Evolutionary conservation across 2,797 vertebrate species (phyloP), one percentile per base, ranked within the genome.

Genomic region (Lacerta bilineata): DNA sequence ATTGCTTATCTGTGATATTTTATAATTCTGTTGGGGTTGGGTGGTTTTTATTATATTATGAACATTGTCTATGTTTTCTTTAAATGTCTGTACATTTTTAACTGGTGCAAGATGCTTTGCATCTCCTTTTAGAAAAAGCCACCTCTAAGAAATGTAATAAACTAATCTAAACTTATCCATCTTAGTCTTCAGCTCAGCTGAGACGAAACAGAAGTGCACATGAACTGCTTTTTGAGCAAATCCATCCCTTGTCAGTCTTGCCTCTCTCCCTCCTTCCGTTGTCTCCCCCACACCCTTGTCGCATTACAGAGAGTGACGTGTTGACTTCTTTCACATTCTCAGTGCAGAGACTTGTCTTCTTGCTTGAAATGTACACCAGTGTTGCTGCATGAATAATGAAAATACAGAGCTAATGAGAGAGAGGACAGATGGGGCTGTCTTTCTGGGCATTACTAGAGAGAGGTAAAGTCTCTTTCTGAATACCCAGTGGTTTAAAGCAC

Each of bases 271-370:
- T 25, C 29, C 13, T 8, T 27, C 15, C 8, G 3, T 25, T 69
- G 27, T 74, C 27, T 66, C 27, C 27, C 18, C 36, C 59, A 8
- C 17, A 1, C 3, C 3, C 17, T 43, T 85, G 83, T 27, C 75
- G 50, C 8, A 78, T 68, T 77, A 68, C 5, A 4, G 41, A 50
- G 61, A 86, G 20, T 68, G 75, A 25, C 81, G 6, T 83, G 66
- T 71, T 79, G 84, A 20, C 33, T 86, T 13, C 66, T 86, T 80
- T 50, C 68, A 20, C n/a, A 86, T 71, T 69, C n/a, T 55, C 33
- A 7, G 43, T 50, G 66, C 46, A 72, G n/a, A 20, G 50, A 4
- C 20, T 4, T 59, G 36, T 81, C 50, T 23, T 33, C 29, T 43
- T 64, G 39, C 36, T 46, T 74, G 69, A 75, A 17, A 50, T 33